Evolutionary conservation across 2,888 invertebrate species (phyloP).

Genomic region (Lottia gigantea): DNA sequence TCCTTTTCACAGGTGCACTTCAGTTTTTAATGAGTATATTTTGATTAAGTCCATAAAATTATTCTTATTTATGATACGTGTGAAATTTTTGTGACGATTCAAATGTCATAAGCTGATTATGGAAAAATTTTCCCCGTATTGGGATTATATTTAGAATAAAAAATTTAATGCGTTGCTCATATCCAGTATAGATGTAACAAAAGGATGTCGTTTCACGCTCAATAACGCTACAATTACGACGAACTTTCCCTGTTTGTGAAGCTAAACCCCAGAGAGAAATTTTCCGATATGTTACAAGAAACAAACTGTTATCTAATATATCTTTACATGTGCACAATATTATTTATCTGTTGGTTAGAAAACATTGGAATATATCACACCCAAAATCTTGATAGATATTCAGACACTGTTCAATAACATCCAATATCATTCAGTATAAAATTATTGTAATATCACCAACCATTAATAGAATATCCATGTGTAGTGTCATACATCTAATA

Average conservation of each 20-base stretch:
- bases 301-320: slow-evolving; percentile 5
- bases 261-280: neutral
- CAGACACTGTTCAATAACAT: neutral
- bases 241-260: neutral
- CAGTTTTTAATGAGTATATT: neutral
- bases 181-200: too few species aligned
- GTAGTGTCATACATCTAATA: too few species aligned
- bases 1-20: neutral
- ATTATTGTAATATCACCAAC: too few species aligned
- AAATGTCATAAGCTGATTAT: neutral
- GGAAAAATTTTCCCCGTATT: too few species aligned
- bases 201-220: too few species aligned
- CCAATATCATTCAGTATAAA: too few species aligned
- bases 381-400: neutral
- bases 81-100: neutral
- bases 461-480: too few species aligned
- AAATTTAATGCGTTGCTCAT: too few species aligned
- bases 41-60: neutral
- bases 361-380: neutral
- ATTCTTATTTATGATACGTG: neutral
- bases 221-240: too few species aligned
- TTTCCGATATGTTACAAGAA: slow-evolving; percentile 5
- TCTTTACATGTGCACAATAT: slow-evolving; percentile 2
- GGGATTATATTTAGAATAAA: too few species aligned
- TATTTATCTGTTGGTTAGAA: neutral